Evolutionary conservation across 2,888 invertebrate genomes (phyloP), one percentile per base, ranked within the genome.

Genomic region (Cenopis cana): DNA sequence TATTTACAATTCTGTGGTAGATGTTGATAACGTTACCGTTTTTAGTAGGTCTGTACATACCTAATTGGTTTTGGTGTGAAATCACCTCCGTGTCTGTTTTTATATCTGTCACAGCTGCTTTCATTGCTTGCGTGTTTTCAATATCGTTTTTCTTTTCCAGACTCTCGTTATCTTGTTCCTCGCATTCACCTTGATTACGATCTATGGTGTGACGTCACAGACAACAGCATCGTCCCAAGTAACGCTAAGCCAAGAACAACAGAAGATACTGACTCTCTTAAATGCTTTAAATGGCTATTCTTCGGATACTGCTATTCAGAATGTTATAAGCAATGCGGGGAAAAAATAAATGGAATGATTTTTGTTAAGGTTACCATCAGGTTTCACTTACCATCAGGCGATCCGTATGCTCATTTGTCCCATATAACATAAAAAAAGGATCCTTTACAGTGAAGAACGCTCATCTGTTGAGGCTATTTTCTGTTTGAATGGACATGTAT

Each of bases 231-330:
- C 68, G 10, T 4, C 52, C n/a, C 65, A 12, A 33, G 20, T 54
- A 20, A 69, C 55, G 0, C 68, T 62, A 0, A 69, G 55, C 55
- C 5, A 6, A n/a, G 68, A 69, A 6, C 61, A 69, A 61, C 17
- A 46, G n/a, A 46, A 17, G 5, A 17, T 69, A 20, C 20, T 69
- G 18, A 41, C 41, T 10, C 54, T 69, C 3, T 20, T 69, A 46
- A 69, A 69, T 18, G 11, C 8, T 6, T 20, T 69, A n/a, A 62
- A 54, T 55, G 68, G 68, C 1, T 46, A 61, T 33, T 8, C 61
- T 9, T 38, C 41, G 5, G n/a, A 38, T 18, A 36, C 50, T 36
- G 33, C 33, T 33, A 0, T 33, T 33, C 3, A 33, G 33, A 33
- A 8, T 6, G 33, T 8, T 33, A 8, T 33, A 33, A 36, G 18